Conservation (phyloP, 1,140 invertebrate genomes). For the Melipona quadrifasciata region DNA sequence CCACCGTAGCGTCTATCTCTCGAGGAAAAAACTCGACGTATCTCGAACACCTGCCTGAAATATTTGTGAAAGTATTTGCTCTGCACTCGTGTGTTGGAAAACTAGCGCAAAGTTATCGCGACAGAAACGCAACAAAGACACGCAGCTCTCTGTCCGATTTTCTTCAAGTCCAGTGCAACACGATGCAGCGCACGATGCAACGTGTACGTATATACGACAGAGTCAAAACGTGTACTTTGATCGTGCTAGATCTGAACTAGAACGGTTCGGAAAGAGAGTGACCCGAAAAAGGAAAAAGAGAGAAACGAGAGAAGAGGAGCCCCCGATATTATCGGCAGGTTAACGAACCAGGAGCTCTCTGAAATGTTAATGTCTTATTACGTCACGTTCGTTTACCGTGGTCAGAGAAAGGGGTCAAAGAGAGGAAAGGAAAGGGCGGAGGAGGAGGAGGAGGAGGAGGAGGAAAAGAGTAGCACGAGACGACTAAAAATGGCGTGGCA, state of each 20-base stretch:
- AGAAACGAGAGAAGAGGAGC: neutral
- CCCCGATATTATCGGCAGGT: conserved; percentile 27
- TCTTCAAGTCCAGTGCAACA: neutral
- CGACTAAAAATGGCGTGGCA: conserved; percentile 45
- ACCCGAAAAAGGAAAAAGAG: neutral
- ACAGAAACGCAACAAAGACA: neutral
- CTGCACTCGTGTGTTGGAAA: neutral
- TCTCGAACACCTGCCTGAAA: neutral
- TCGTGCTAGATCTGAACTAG: neutral
- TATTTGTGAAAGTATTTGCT: conserved; percentile 24
- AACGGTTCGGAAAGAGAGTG: neutral
- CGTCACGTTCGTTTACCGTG: conserved; percentile 54
- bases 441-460: conserved; percentile 40
- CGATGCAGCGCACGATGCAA: too few relatives aligned
- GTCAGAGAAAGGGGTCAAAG: conserved; percentile 43
- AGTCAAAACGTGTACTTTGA: neutral
- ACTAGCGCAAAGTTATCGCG: neutral
- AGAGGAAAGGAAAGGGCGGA: conserved; percentile 34
- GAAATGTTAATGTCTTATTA: conserved; percentile 55
- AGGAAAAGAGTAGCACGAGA: too few relatives aligned
- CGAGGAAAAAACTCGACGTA: neutral
- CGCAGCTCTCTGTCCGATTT: neutral
- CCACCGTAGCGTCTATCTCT: neutral
- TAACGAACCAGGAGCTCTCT: conserved; percentile 36
- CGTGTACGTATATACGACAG: too few relatives aligned